A percentile compares a stretch with the other conserved stretches of the same genome.
These are phyloP conservation scores for Aleiodes sp. DNA, from an alignment of 1,140 invertebrate species.

Conservation along the genomic window DNA sequence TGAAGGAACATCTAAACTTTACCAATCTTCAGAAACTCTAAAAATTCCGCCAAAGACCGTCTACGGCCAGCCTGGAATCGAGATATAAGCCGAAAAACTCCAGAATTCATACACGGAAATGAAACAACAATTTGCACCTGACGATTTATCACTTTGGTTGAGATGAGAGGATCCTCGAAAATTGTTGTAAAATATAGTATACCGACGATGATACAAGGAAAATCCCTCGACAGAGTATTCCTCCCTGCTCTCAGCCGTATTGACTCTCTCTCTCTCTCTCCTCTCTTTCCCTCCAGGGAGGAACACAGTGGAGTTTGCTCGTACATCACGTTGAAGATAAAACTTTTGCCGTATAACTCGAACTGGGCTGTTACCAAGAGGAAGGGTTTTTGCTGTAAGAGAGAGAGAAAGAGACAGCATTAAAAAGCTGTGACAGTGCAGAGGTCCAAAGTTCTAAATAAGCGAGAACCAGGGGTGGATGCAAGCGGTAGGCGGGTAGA, in stretches of 20 bases:
- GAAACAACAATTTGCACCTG: conserved; percentile 8
- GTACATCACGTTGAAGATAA: conserved; percentile 39
- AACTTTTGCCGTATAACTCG: conserved; percentile 30
- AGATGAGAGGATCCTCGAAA: conserved; percentile 34
- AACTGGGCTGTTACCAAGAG: too few relatives aligned
- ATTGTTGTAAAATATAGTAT: conserved; percentile 40
- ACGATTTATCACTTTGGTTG: conserved; percentile 23
- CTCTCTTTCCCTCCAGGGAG: too few relatives aligned
- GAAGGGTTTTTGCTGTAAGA: neutral
- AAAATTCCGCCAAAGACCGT: too few relatives aligned
- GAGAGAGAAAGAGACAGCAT: conserved; percentile 16
- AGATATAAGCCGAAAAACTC: too few relatives aligned
- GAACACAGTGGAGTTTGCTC: conserved; percentile 30
- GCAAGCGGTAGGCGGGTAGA: neutral
- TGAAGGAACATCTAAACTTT: too few relatives aligned
- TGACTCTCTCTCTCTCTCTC: conserved; percentile 30
- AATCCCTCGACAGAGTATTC: conserved; percentile 32
- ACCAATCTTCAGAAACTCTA: too few relatives aligned
- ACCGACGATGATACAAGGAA: conserved; percentile 29
- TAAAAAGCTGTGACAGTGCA: conserved; percentile 25
- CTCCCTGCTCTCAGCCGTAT: conserved; percentile 16
- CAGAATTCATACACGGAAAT: too few relatives aligned
- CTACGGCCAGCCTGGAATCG: too few relatives aligned
- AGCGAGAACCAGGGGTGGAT: conserved; percentile 15
- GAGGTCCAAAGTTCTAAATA: conserved; percentile 34